Percentiles rank a stretch among this genome's conserved stretches.
Evolutionary conservation across 1,140 invertebrate species (phyloP).

Genomic region (Cherax quadricarinatus): DNA sequence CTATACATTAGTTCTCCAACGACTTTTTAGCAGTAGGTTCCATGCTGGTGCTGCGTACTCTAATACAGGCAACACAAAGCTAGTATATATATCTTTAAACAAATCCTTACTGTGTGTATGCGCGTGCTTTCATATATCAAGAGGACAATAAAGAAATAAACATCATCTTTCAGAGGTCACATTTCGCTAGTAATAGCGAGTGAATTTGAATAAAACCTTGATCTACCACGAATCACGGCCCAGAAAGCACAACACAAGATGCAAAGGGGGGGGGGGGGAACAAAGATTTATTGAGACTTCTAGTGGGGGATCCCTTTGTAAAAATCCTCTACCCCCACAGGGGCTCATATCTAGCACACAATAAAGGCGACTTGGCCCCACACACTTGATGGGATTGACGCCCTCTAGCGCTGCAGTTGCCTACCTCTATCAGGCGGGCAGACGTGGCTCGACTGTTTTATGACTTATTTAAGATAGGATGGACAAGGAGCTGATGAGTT

Average conservation of each 20-base stretch:
- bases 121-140: too few species aligned
- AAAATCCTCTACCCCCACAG: slow-evolving; percentile 14
- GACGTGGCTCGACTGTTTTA: slow-evolving; percentile 69
- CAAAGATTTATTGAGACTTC: slow-evolving; percentile 69
- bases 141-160: neutral
- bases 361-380: slow-evolving; percentile 40
- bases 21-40: too few species aligned
- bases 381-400: slow-evolving; percentile 25
- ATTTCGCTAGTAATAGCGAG: slow-evolving; percentile 32
- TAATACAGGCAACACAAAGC: too few species aligned
- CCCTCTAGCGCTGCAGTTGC: slow-evolving; percentile 46
- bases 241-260: slow-evolving; percentile 55
- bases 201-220: slow-evolving; percentile 33
- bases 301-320: slow-evolving; percentile 65
- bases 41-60: too few species aligned
- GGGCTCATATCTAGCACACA: slow-evolving; percentile 30
- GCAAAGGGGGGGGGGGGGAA: slow-evolving; percentile 40
- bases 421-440: slow-evolving; percentile 53
- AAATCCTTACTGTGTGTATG: too few species aligned
- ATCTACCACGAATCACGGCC: slow-evolving; percentile 13
- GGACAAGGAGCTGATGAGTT: slow-evolving; percentile 70
- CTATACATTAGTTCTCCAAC: too few species aligned
- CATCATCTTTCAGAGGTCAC: neutral
- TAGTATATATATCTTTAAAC: too few species aligned
- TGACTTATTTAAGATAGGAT: slow-evolving; percentile 69